phyloP scores from a whole-genome alignment of 1,140 invertebrate species.

The Oryzaephilus surinamensis region DNA sequence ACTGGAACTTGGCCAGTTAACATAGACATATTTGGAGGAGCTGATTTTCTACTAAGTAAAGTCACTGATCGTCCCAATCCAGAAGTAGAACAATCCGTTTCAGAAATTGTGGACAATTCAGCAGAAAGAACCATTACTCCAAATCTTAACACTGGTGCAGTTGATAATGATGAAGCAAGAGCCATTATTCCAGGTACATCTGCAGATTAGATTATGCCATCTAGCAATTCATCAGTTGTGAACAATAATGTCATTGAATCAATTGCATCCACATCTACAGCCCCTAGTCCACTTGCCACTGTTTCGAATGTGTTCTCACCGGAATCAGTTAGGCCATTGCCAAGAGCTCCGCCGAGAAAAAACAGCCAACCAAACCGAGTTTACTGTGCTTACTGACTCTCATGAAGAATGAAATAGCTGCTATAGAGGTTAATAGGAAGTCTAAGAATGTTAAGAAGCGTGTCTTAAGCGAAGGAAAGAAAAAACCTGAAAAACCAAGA shows the following conservation, averaged over 20 bases:
- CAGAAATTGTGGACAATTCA: slow-evolving; percentile 1
- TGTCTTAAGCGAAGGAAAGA: slow-evolving; percentile 2
- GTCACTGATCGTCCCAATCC: slow-evolving; percentile 31
- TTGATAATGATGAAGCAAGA: slow-evolving; percentile 2
- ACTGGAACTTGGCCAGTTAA: slow-evolving; percentile 35
- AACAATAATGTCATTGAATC: background rate
- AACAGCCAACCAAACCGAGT: slow-evolving; percentile 2
- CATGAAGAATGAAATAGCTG: slow-evolving; percentile 4
- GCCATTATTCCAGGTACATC: slow-evolving; percentile 1
- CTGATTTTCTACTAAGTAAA: slow-evolving; percentile 28
- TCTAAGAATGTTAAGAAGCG: slow-evolving; percentile 2
- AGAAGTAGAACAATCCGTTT: slow-evolving; percentile 6
- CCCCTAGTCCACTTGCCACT: slow-evolving; percentile 1
- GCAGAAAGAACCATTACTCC: slow-evolving; percentile 6
- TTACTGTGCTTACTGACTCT: slow-evolving; percentile 4
- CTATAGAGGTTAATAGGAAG: slow-evolving; percentile 4
- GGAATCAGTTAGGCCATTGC: slow-evolving; percentile 5
- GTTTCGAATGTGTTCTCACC: slow-evolving; percentile 3
- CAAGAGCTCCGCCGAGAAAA: slow-evolving; percentile 4
- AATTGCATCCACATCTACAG: slow-evolving; percentile 4
- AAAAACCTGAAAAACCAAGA: slow-evolving; percentile 1
- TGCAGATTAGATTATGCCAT: slow-evolving; percentile 3
- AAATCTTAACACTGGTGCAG: slow-evolving; percentile 4
- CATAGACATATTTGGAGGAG: slow-evolving; percentile 27
- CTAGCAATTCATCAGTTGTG: background rate